Conservation (phyloP, 2,888 invertebrate genomes). For the Lymantria monacha region DNA sequence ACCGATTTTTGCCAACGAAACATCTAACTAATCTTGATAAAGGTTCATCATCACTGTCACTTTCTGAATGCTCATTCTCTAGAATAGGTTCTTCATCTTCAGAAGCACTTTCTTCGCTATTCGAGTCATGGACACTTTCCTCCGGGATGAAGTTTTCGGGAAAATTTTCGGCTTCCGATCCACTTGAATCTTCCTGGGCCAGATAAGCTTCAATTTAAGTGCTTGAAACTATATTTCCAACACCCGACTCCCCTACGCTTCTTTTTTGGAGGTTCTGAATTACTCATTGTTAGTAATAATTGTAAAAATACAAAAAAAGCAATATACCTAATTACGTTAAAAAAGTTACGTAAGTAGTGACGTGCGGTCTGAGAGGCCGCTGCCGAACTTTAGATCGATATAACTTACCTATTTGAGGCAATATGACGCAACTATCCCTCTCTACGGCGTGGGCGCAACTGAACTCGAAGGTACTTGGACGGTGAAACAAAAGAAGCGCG, state of each 20-base stretch:
- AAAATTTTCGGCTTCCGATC: slow-evolving; percentile 9
- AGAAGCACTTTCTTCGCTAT: slow-evolving; percentile 10
- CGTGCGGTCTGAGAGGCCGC: not conserved
- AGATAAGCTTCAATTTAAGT: slow-evolving; percentile 3
- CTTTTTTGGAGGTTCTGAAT: slow-evolving; percentile 6
- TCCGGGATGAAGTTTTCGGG: slow-evolving; percentile 6
- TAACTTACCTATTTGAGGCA: not conserved
- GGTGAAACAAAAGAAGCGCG: slow-evolving; percentile 5
- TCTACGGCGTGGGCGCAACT: not conserved
- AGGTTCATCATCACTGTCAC: slow-evolving; percentile 8
- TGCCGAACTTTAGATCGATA: not conserved
- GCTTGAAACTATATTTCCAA: slow-evolving; percentile 1
- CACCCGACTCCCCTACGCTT: slow-evolving; percentile 4
- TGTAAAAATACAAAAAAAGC: not conserved
- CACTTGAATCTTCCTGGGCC: slow-evolving; percentile 9
- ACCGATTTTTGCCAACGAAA: slow-evolving; percentile 17
- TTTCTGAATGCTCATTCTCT: slow-evolving; percentile 4
- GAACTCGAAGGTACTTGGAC: not conserved
- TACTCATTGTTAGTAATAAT: slow-evolving; percentile 3
- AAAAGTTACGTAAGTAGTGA: not conserved
- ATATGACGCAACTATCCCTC: not conserved
- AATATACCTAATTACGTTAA: not conserved
- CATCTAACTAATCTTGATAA: slow-evolving; percentile 8
- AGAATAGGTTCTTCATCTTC: slow-evolving; percentile 10
- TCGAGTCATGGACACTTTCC: slow-evolving; percentile 9